Percentiles rank a stretch among this genome's conserved stretches.
Conservation (phyloP, 2,888 invertebrate species). For the Stomorhina lunata region DNA sequence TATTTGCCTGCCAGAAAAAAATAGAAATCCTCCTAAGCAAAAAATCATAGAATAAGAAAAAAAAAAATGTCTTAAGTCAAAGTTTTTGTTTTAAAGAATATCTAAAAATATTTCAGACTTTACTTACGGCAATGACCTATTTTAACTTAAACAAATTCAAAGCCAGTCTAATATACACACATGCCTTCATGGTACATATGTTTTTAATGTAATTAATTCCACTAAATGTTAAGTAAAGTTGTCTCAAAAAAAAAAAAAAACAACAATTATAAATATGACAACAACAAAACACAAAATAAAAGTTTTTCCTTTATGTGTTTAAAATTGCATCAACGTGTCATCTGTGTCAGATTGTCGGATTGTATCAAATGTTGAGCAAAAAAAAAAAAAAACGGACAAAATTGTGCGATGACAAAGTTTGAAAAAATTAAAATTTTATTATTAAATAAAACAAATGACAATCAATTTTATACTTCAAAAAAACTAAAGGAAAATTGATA, state of each 20-base stretch:
- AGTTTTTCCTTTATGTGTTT: slow-evolving; percentile 49
- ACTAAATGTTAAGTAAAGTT: slow-evolving; percentile 59
- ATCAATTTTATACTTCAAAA: too few species aligned
- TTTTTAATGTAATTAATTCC: slow-evolving; percentile 60
- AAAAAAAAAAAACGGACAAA: background rate
- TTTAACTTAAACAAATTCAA: background rate
- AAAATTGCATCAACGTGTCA: slow-evolving; percentile 60
- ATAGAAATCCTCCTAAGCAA: too few species aligned
- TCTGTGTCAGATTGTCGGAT: slow-evolving; percentile 44
- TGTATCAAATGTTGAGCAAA: slow-evolving; percentile 16
- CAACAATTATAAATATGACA: too few species aligned
- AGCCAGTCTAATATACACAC: background rate
- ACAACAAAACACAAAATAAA: slow-evolving; percentile 30
- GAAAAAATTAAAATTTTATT: too few species aligned
- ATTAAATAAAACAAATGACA: too few species aligned
- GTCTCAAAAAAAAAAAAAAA: background rate
- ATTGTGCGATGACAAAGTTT: background rate
- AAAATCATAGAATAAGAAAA: too few species aligned
- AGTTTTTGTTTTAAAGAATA: too few species aligned
- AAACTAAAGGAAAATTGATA: too few species aligned
- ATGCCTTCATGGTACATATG: slow-evolving; percentile 25
- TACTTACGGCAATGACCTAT: too few species aligned
- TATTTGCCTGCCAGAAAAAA: too few species aligned
- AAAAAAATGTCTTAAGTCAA: too few species aligned
- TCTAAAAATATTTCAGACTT: too few species aligned